These are phyloP conservation scores for Amphipyra berbera DNA, from an alignment of 2,888 invertebrate genomes.

Conservation along the genomic window DNA sequence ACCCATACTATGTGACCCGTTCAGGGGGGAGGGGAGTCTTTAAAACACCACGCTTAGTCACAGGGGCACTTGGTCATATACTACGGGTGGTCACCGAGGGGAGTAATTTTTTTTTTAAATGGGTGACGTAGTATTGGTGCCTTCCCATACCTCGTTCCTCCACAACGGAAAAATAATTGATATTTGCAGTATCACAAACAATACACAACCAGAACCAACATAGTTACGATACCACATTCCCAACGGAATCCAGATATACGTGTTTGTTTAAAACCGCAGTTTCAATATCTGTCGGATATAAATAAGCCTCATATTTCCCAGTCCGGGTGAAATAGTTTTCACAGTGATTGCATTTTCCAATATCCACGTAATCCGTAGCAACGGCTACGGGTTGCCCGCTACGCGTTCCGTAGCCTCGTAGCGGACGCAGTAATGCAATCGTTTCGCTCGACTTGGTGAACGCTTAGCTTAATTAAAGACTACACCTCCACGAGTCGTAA, in stretches of 20 bases:
- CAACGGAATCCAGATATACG: slow-evolving; percentile 19
- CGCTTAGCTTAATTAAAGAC: slow-evolving; percentile 44
- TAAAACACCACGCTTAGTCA: too few species aligned
- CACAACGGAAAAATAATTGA: slow-evolving; percentile 14
- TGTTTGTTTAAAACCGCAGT: slow-evolving; percentile 29
- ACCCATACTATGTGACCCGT: too few species aligned
- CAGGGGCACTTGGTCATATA: too few species aligned
- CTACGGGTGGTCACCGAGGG: too few species aligned
- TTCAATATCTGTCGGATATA: slow-evolving; percentile 46
- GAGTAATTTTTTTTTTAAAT: too few species aligned
- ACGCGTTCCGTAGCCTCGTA: slow-evolving; percentile 26
- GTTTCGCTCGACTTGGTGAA: slow-evolving; percentile 17
- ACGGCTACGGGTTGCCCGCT: slow-evolving; percentile 31
- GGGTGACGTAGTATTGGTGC: too few species aligned
- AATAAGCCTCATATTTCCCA: slow-evolving; percentile 48
- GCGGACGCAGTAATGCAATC: slow-evolving; percentile 25
- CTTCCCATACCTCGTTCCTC: too few species aligned
- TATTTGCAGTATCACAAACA: slow-evolving; percentile 7
- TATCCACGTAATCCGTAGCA: slow-evolving; percentile 46
- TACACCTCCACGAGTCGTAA: slow-evolving; percentile 7
- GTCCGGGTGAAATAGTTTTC: slow-evolving; percentile 44
- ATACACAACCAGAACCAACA: slow-evolving; percentile 2
- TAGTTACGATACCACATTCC: slow-evolving; percentile 5
- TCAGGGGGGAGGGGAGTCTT: too few species aligned
- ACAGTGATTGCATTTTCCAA: slow-evolving; percentile 52